phyloP scores from a whole-genome alignment of 2,888 invertebrate genomes.

The Perithous albicinctus region DNA sequence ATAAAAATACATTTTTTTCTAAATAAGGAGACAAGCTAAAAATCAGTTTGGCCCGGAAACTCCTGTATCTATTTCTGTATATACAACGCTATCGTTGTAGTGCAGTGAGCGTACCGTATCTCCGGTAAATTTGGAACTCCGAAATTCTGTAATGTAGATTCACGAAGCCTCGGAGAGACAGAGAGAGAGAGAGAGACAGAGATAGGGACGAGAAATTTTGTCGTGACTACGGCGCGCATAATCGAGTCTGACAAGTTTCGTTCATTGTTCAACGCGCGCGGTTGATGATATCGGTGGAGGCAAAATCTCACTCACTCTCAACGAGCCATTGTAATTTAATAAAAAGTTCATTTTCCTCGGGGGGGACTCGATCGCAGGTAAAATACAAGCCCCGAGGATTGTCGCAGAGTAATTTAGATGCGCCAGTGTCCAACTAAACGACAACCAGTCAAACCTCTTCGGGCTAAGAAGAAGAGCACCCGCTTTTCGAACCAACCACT shows the following conservation, averaged over 20 bases:
- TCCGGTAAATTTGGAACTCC: constrained; percentile 15
- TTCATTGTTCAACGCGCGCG: neutral
- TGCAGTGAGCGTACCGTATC: constrained; percentile 4
- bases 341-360: constrained; percentile 14
- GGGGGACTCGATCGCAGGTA: neutral
- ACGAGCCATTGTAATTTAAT: constrained; percentile 20
- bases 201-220: neutral
- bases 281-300: neutral
- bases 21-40: neutral
- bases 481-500: constrained; percentile 30
- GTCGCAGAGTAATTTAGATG: constrained; percentile 13
- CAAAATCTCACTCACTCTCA: constrained; percentile 12
- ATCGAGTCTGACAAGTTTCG: constrained; percentile 44
- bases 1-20: neutral
- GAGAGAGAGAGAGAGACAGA: no score
- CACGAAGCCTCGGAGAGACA: neutral
- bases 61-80: neutral
- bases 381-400: neutral
- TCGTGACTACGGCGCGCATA: constrained; percentile 14
- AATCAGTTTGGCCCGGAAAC: neutral
- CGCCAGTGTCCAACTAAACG: constrained; percentile 41
- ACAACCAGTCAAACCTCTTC: constrained; percentile 58
- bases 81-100: neutral
- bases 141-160: constrained; percentile 13
- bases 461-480: neutral